Evolutionary conservation across 2,113 vertebrate species (phyloP).

Genomic region (Felis catus): DNA sequence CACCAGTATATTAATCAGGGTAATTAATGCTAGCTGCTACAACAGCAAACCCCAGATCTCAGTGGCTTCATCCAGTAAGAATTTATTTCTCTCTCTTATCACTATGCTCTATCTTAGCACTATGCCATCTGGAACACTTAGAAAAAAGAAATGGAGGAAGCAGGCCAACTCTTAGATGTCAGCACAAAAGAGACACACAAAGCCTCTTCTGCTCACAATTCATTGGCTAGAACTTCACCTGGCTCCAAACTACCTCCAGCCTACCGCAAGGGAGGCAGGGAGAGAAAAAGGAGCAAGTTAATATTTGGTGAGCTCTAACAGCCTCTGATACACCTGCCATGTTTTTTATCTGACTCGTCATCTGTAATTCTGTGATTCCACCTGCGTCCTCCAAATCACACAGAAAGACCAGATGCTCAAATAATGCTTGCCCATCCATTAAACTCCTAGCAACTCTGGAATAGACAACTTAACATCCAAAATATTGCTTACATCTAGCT

Average conservation of each 20-base stretch:
- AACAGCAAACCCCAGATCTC: background rate
- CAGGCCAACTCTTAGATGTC: background rate
- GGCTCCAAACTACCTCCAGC: background rate
- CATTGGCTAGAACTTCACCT: background rate
- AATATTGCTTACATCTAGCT: background rate
- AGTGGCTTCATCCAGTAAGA: background rate
- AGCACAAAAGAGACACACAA: background rate
- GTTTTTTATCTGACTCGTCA: conserved; percentile 23
- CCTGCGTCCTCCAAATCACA: background rate
- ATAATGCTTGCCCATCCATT: background rate
- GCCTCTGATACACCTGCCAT: background rate
- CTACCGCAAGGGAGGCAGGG: background rate
- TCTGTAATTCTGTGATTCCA: background rate
- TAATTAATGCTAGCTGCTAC: background rate
- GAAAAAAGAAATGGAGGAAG: background rate
- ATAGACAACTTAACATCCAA: background rate
- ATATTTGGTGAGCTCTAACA: background rate
- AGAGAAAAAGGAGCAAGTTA: background rate
- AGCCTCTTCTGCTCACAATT: background rate
- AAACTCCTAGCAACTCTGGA: background rate
- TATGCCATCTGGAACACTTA: background rate
- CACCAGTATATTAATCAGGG: background rate
- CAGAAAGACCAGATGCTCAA: background rate
- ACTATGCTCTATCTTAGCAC: background rate
- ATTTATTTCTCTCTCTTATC: background rate